Evolutionary conservation across 2,888 invertebrate genomes (phyloP).

Genomic region (Napeogenes inachia): DNA sequence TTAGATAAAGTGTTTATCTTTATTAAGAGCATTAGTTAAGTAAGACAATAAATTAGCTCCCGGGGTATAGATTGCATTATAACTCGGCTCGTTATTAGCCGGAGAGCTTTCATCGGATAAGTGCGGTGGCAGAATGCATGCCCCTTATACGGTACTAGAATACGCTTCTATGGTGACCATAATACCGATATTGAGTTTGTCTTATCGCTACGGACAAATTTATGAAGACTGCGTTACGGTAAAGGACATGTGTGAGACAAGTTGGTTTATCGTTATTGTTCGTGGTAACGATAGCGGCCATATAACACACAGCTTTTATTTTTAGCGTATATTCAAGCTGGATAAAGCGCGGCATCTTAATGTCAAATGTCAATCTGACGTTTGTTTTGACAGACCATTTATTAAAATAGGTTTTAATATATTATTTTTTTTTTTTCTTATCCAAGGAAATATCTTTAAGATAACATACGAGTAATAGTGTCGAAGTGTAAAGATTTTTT

Average conservation of each 20-base stretch:
- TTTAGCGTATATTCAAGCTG: no score
- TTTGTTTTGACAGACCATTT: background rate
- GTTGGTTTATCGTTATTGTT: conserved; percentile 3
- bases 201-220: conserved; percentile 30
- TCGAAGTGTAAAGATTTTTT: conserved; percentile 7
- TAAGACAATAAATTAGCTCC: conserved; percentile 40
- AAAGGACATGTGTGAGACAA: conserved; percentile 1
- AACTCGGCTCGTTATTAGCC: conserved; percentile 52
- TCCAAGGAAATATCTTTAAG: no score
- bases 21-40: conserved; percentile 39
- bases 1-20: conserved; percentile 40
- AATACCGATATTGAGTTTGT: conserved; percentile 23
- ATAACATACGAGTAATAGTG: background rate
- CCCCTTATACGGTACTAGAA: conserved; percentile 56
- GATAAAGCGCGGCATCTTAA: no score
- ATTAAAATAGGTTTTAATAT: no score
- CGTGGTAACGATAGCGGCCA: background rate
- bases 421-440: no score
- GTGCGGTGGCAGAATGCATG: conserved; percentile 59
- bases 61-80: conserved; percentile 36
- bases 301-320: no score
- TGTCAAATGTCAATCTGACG: background rate
- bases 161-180: conserved; percentile 45
- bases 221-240: conserved; percentile 18
- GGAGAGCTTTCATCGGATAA: conserved; percentile 60